Evolutionary conservation across 2,888 invertebrate species (phyloP), one percentile per base, ranked within the genome.

Genomic region (Cephus pulcher): DNA sequence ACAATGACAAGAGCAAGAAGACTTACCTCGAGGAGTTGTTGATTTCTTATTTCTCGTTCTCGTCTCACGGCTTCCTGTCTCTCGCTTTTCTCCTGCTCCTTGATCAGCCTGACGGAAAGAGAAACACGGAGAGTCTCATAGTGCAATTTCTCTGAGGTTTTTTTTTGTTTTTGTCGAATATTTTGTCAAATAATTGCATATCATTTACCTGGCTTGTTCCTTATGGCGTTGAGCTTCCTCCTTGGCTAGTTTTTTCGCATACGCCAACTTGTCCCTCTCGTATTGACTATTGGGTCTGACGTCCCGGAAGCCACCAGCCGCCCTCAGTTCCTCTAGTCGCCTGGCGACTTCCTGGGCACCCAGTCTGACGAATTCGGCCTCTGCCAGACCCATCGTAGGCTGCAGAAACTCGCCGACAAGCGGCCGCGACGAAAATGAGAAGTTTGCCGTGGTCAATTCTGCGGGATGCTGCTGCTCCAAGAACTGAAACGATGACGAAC

Each of bases 331-430:
- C 76, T 92, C 92, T 79, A 93, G 94, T 93, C 96, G 94, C 89
- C 96, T 96, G 76, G 95, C 94, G 34, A 98, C 96, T 89, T 98
- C 97, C 32, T 95, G 94, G 85, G 98, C 97, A 69, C 95, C 95
- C 90, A 97, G 94, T 69, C 96, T 94, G 33, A 96, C 94, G 78
- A 95, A 95, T 85, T 97, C 97, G 12, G 94, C 94, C 81, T 95
- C 95, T 79, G 94, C 93, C 76, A 91, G 81, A 34, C 91, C 91
- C 91, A 91, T 90, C 73, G 92, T 92, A 0, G 96, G 96, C 89
- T 98, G 97, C 75, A 98, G 93, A 91, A 98, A 99, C 82, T 98
- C 97, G 3, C 99, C 99, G 69, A 99, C 94, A 81, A 98, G 95
- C 3, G 96, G 94, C 82, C 97, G 96, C 73, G 97, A 96, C 86